Evolutionary conservation across 1,140 invertebrate genomes (phyloP), one percentile per base, ranked within the genome.

Genomic region (Drosophila kepulauana): DNA sequence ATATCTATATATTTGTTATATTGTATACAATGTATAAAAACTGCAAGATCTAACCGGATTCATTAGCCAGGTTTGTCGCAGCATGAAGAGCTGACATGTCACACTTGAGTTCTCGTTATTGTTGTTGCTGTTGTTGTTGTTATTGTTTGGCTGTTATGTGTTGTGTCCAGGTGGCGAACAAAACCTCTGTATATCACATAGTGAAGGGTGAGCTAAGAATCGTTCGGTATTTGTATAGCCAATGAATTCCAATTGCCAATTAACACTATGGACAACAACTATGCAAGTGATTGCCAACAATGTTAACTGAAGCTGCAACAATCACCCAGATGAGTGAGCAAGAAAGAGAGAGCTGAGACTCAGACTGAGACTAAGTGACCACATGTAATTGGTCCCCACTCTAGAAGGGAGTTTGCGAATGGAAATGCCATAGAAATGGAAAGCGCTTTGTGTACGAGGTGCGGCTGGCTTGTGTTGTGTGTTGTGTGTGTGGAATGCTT

Each of bases 381-480:
- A 54, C 5, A 54, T 35, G 4, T 54, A 54, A 30, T 16, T 38
- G 15, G 30, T 20, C 3, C 38, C 3, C 38, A 28, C 20, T 16
- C 11, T 58, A 52, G 70, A 67, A 73, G 63, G 70, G 70, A 61
- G 41, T 62, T 68, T 46, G 33, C 30, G 33, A 51, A 33, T 62
- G 58, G 58, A 69, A 72, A 75, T 75, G 72, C 45, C 51, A 64
- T 57, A 28, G 49, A 75, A 75, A 75, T 71, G 67, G 67, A 75
- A 75, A 75, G 73, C 66, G 25, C n/a, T 43, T 33, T 15, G 20
- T 20, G 6, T 38, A 15, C 16, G 7, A 10, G 16, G 59, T 28
- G 33, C 69, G 69, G 33, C 20, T 28, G 20, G 3, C 20, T 25
- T 25, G 20, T 20, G 20, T 20, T 20, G 20, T 20, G 20, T 20